These are phyloP conservation scores for Nesoenas mayeri DNA, from an alignment of 2,113 vertebrate species.

Conservation along the genomic window DNA sequence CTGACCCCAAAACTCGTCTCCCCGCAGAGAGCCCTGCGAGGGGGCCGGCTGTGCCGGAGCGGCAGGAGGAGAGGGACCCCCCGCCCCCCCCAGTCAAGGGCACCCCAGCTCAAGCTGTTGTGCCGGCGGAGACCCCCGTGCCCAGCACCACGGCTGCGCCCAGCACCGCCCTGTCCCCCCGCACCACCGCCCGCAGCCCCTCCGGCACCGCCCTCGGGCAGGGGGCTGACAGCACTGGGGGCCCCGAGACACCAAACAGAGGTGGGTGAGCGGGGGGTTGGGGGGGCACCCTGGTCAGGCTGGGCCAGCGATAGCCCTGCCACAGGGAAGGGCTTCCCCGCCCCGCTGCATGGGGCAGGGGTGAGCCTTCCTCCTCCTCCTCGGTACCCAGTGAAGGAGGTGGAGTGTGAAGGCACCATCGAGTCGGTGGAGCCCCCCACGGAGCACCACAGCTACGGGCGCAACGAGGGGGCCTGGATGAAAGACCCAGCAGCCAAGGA, in stretches of 20 bases:
- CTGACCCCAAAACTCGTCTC: neutral
- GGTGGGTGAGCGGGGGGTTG: conserved; percentile 42
- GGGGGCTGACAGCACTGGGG: neutral
- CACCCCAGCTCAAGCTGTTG: neutral
- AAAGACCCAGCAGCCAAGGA: conserved; percentile 92
- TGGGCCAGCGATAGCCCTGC: neutral
- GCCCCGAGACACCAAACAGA: conserved; percentile 35
- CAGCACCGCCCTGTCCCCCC: neutral
- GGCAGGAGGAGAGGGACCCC: conserved; percentile 53
- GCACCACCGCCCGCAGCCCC: neutral
- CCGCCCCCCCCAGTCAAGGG: conserved; percentile 33
- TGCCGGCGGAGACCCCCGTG: neutral
- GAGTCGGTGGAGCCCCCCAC: conserved; percentile 84
- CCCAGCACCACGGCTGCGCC: conserved; percentile 11
- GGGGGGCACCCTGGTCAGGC: neutral
- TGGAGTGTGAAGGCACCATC: conserved; percentile 90
- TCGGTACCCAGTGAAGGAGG: conserved; percentile 78
- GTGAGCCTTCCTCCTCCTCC: neutral
- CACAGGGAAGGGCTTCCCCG: fast-evolving
- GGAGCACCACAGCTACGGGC: conserved; percentile 94
- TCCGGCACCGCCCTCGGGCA: neutral
- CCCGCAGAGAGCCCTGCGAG: conserved; percentile 77
- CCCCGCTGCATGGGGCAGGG: neutral
- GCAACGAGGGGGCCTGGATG: conserved; percentile 98
- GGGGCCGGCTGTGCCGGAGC: conserved; percentile 61